These are phyloP conservation scores for Gallinago nigripennis DNA, from an alignment of 2,797 vertebrate genomes.

Conservation along the genomic window DNA sequence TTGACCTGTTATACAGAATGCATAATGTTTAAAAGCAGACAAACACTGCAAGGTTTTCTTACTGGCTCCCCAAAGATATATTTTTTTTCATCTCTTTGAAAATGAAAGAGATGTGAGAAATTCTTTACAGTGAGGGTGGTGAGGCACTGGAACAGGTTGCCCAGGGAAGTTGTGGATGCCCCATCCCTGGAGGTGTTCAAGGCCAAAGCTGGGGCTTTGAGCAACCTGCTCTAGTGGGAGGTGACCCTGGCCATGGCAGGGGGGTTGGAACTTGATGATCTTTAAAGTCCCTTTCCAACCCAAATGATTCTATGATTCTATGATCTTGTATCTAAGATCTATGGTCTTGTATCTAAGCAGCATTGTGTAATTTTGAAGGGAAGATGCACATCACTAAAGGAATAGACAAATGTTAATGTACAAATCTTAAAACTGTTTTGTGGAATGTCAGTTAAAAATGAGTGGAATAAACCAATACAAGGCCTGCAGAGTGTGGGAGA, in stretches of 20 bases:
- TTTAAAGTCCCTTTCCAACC: too few species aligned
- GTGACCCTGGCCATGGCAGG: too few species aligned
- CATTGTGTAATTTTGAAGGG: neutral
- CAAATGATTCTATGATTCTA: too few species aligned
- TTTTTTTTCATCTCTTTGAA: neutral
- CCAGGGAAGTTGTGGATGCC: too few species aligned
- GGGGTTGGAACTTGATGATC: too few species aligned
- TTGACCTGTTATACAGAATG: neutral
- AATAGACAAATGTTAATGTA: neutral
- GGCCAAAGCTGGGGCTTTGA: too few species aligned
- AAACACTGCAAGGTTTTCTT: neutral
- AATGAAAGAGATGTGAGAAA: neutral
- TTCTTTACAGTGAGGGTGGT: too few species aligned
- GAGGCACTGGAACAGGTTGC: too few species aligned
- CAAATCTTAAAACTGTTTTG: neutral
- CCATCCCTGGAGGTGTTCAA: too few species aligned
- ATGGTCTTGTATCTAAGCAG: neutral
- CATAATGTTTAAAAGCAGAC: constrained; percentile 12
- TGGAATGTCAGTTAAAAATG: neutral
- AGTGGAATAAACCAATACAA: neutral
- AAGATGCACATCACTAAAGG: neutral
- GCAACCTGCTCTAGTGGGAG: too few species aligned
- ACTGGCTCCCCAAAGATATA: neutral
- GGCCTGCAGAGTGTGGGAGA: neutral
- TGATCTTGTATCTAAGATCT: too few species aligned